A percentile compares a stretch with the other conserved stretches of the same genome.
These are phyloP conservation scores for Rutpela maculata DNA, from an alignment of 2,888 invertebrate genomes.

Conservation along the genomic window DNA sequence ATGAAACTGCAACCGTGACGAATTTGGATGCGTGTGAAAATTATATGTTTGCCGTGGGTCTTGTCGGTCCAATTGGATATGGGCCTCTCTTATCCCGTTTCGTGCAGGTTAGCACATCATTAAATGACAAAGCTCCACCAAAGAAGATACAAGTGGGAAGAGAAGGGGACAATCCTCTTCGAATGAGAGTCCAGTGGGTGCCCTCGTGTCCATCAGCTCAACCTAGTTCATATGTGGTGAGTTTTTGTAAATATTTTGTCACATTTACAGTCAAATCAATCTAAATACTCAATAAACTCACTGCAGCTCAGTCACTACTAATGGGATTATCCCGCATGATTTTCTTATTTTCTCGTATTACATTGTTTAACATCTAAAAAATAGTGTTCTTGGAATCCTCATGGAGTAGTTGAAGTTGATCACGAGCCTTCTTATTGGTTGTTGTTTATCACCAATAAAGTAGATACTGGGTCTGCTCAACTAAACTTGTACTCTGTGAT, in stretches of 20 bases:
- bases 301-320: too few species aligned
- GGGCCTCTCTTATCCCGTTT: conserved; percentile 79
- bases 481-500: too few species aligned
- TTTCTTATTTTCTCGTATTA: too few species aligned
- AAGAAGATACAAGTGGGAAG: conserved; percentile 78
- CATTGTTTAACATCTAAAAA: too few species aligned
- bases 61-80: conserved; percentile 80
- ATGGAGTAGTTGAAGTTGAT: too few species aligned
- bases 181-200: conserved; percentile 82
- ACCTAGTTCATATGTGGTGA: conserved; percentile 77
- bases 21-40: conserved; percentile 84
- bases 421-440: too few species aligned
- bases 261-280: neutral
- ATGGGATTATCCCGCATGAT: too few species aligned
- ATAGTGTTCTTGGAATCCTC: too few species aligned
- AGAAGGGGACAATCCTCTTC: conserved; percentile 68
- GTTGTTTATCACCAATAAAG: too few species aligned
- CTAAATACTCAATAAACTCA: too few species aligned
- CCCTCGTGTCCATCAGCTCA: conserved; percentile 79
- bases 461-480: too few species aligned
- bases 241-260: conserved; percentile 59
- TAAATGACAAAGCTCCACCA: conserved; percentile 82
- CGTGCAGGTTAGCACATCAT: conserved; percentile 59
- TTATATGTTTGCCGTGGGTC: conserved; percentile 83
- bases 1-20: conserved; percentile 77